Base-by-base conservation (phyloP, 2,888 invertebrate genomes). In the Hydriomena furcata region DNA sequence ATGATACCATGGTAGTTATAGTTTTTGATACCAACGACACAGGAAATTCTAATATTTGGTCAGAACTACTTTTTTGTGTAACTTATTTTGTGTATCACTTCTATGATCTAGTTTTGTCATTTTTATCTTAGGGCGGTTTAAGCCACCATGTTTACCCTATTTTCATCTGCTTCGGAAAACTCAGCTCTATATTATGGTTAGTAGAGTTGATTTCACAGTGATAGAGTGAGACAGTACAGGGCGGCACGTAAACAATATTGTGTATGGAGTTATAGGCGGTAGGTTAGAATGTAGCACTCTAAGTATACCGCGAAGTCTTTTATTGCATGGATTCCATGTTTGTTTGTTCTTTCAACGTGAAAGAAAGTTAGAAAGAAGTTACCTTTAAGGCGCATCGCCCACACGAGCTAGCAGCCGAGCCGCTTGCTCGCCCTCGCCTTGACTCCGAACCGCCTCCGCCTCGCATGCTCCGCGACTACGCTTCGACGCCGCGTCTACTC, bases 201-300 rank as follows among this genome's bases (percentile, higher is more conserved):
- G 28, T 50, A 57, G 24, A 34, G 56, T 51, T 34, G 6, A 17
- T 4, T 54, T 55, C 59, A 1, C 17, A 41, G 3, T 35, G 13
- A 5, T 7, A n/a, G 13, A 10, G 38, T 21, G 28, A 36, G 48
- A 47, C 50, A 53, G 55, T 63, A 60, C 58, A 51, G 43, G 45
- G 51, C 51, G 20, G 60, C 59, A 63, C 60, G 61, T 62, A 62
- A 63, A 62, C 62, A 62, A 63, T 63, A 62, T 60, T 54, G 59
- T 57, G 41, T 54, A 55, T 48, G 50, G 36, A 54, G 53, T 48
- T 50, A 52, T 30, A 48, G 34, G 31, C 31, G 23, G 27, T 28
- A 45, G 45, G 42, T 44, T 34, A 46, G 28, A 36, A 40, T 32
- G 38, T n/a, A 23, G 42, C 52, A 55, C 43, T 42, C 25, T 12